Evolutionary conservation across 2,888 invertebrate species (phyloP), one percentile per base, ranked within the genome.

Genomic region (Gerris lacustris): DNA sequence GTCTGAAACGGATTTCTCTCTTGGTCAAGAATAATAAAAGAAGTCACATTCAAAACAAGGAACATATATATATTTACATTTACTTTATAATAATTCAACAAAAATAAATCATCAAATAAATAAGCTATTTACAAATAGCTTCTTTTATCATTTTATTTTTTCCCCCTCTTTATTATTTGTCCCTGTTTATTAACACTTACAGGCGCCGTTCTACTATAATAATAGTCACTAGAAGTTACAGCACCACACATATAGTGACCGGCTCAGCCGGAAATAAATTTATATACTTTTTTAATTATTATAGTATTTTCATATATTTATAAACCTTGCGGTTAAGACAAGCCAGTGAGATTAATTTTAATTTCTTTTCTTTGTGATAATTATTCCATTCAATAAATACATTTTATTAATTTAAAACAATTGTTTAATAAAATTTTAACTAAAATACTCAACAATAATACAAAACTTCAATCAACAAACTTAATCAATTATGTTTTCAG

Each of bases 101-200:
- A 55, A 11, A 55, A 11, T 55, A 11, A 55, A 2, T 55, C 15
- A 55, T 55, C 9, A 55, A 11, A 9, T 55, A 15, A 11, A 9
- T 55, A 15, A 55, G 55, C 55, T 55, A 55, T 55, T 55, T 55
- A 55, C 15, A 55, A 55, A 55, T 55, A 55, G 55, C 55, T 55
- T 55, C 9, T 55, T 55, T 55, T 4, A 55, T 55, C 15, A 55
- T 31, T 55, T 55, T 55, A 55, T 55, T 55, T 11, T 5, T 55
- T 55, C 9, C 15, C 55, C 9, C 55, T 11, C 15, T 55, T 55
- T 55, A 55, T 55, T 55, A 55, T 55, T 55, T 55, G 9, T 15
- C 15, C 15, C 11, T 55, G 15, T 55, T 55, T 2, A 55, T 55
- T 55, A 55, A 9, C 9, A 11, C 55, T 55, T 11, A 55, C 31